phyloP scores from a whole-genome alignment of 2,888 invertebrate genomes.

The Chrysolina oricalcia region DNA sequence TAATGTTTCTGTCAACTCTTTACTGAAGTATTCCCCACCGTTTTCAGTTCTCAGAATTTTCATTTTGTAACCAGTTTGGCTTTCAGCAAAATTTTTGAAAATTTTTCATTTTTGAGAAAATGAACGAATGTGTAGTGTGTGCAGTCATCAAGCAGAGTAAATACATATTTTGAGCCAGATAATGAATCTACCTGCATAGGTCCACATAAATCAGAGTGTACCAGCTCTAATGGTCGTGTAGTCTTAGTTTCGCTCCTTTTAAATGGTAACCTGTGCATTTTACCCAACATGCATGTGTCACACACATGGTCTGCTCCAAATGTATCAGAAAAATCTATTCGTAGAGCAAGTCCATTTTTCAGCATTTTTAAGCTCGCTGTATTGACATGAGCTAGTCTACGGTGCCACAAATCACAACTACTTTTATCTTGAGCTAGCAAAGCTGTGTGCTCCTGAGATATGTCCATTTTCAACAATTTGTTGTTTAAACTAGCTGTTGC shows the following conservation, averaged over 20 bases:
- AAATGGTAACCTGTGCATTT: slow-evolving; percentile 29
- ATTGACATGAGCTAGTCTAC: neutral
- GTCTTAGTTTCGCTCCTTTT: slow-evolving; percentile 12
- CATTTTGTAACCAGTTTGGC: slow-evolving; percentile 26
- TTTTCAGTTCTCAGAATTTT: slow-evolving; percentile 32
- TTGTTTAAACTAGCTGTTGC: neutral
- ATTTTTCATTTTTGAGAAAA: slow-evolving; percentile 27
- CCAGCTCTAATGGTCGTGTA: slow-evolving; percentile 2
- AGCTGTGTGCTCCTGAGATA: neutral
- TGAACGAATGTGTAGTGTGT: slow-evolving; percentile 14
- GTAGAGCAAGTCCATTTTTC: too few relatives aligned
- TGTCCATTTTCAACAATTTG: neutral
- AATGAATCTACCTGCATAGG: too few relatives aligned
- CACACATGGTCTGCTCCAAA: too few relatives aligned
- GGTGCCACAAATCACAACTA: slow-evolving; percentile 1
- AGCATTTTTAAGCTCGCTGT: neutral
- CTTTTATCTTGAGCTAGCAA: neutral
- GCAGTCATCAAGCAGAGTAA: slow-evolving; percentile 3
- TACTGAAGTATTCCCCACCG: slow-evolving; percentile 10
- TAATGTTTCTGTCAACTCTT: neutral
- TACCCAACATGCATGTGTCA: slow-evolving; percentile 6
- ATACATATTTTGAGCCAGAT: slow-evolving; percentile 26
- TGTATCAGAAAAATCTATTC: too few relatives aligned
- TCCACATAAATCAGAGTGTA: too few relatives aligned
- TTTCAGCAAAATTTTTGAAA: slow-evolving; percentile 30